Conservation (phyloP, 2,888 invertebrate genomes). For the Notocelia uddmanniana region DNA sequence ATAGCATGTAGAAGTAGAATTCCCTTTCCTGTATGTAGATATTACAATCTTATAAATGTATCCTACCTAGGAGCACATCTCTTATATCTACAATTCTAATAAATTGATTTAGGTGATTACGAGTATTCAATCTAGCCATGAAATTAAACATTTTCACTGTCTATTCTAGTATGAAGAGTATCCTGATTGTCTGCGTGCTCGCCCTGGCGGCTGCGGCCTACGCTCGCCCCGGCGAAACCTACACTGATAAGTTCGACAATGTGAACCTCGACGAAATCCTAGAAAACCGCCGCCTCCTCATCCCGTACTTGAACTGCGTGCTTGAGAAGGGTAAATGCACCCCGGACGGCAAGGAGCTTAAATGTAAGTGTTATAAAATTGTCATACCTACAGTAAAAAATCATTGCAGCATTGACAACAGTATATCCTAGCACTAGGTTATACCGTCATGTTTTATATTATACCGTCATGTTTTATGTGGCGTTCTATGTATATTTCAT, state of each 20-base stretch:
- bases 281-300: conserved; percentile 86
- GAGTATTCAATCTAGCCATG: too few species aligned
- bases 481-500: too few species aligned
- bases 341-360: conserved; percentile 89
- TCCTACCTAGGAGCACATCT: too few species aligned
- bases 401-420: not conserved
- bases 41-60: too few species aligned
- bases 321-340: conserved; percentile 87
- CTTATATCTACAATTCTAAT: too few species aligned
- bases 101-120: too few species aligned
- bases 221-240: conserved; percentile 60
- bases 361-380: conserved; percentile 84
- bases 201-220: conserved; percentile 57
- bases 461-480: too few species aligned
- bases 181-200: conserved; percentile 60
- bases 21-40: too few species aligned
- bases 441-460: too few species aligned
- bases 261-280: conserved; percentile 89
- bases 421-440: too few species aligned
- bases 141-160: not conserved
- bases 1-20: too few species aligned
- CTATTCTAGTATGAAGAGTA: conserved; percentile 50
- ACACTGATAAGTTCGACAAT: conserved; percentile 89
- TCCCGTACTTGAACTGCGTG: conserved; percentile 88
- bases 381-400: not conserved